Evolutionary conservation across 1,140 invertebrate species (phyloP).

Genomic region (Bombus impatiens): DNA sequence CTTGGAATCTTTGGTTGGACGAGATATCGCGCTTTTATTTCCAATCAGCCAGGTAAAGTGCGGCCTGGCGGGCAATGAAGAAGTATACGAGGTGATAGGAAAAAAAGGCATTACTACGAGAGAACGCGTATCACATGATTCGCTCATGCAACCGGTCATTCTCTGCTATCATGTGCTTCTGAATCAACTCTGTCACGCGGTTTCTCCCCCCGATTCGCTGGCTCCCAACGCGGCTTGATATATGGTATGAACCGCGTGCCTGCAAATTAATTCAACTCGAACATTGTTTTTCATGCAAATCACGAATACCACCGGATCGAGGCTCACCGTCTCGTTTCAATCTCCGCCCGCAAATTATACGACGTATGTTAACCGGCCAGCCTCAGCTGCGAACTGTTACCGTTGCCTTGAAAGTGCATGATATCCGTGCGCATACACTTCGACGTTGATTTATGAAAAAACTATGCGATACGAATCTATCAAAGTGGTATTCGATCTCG

Average conservation of each 20-base stretch:
- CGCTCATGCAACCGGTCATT: slow-evolving; percentile 38
- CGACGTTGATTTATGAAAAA: neutral
- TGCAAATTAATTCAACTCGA: slow-evolving; percentile 32
- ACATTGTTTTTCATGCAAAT: slow-evolving; percentile 41
- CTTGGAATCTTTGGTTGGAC: neutral
- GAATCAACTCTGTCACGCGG: slow-evolving; percentile 41
- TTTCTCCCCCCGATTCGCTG: neutral
- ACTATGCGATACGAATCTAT: slow-evolving; percentile 10
- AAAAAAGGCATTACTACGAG: neutral
- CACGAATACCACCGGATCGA: neutral
- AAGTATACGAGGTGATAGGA: neutral
- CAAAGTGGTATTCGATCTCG: neutral
- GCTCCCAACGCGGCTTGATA: neutral
- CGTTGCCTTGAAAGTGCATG: slow-evolving; percentile 17
- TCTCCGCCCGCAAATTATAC: slow-evolving; percentile 24
- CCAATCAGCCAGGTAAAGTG: neutral
- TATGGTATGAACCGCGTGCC: neutral
- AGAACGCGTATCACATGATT: slow-evolving; percentile 36
- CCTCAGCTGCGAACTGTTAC: neutral
- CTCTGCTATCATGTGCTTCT: slow-evolving; percentile 38
- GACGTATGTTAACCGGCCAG: neutral
- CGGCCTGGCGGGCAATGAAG: too few relatives aligned
- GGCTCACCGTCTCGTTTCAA: neutral
- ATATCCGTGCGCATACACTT: neutral
- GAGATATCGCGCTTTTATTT: neutral